Base-by-base conservation (phyloP, 2,888 invertebrate genomes). In the Nomada lathburiana region DNA sequence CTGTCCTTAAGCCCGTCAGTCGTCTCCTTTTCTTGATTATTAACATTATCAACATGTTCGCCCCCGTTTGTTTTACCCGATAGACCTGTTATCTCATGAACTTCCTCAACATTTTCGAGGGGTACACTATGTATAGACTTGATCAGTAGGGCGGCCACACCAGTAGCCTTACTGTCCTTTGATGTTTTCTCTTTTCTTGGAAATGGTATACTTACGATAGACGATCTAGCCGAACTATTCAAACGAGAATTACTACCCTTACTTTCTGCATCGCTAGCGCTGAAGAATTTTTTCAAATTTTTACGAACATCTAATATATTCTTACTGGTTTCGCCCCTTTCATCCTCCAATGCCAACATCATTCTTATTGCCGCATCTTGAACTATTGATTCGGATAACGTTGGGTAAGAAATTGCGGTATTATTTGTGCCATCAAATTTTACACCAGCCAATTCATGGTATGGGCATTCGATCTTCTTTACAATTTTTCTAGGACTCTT, bases 71-170 rank as follows among this genome's bases (percentile, higher is more conserved):
- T 20, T 13, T 26, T n/a, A 55, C 52, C 53, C 2, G 55, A 16
- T 0, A 90, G 89, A 0, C 91, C 88, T 10, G 89, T 86, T 3
- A 90, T 90, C 60, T 92, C 92, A 23, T 91, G 91, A 71, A 91
- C 92, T 80, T 93, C 93, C 20, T 76, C 89, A 2, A 93, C 92
- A 47, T 91, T 91, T 26, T 92, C 92, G 26, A 94, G 78, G 1
- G 92, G 91, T 13, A 88, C 65, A 20, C 80, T 89, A 72, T 93
- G 93, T 1, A 96, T 95, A 2, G 96, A 96, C 81, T 96, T 94
- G 11, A 96, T 96, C 23, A 97, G 93, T 64, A 96, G 94, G 18
- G 96, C 95, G 0, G 96, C 96, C 95, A 97, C 96, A 1, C 95
- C 95, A 71, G 95, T 95, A 87, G 95, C 9, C 16, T 70, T 95